Conservation (phyloP, 2,113 vertebrate species). For the Nothobranchius kuhntae region DNA sequence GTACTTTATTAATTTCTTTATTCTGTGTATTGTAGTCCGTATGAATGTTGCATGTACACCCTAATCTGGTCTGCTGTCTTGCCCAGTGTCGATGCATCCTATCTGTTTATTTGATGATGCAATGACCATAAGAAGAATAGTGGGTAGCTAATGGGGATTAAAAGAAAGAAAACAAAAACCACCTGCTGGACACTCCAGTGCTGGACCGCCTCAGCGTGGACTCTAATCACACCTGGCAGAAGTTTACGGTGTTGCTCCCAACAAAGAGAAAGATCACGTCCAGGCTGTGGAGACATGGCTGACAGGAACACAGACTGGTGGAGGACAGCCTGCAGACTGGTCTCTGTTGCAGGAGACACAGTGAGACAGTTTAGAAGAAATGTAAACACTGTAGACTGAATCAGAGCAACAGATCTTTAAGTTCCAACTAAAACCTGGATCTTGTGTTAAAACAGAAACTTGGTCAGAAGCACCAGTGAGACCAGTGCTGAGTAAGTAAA, state of each 20-base stretch:
- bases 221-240: conserved; percentile 65
- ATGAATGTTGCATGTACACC: too few species aligned
- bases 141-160: too few species aligned
- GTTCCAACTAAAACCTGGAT: too few species aligned
- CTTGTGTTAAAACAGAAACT: too few species aligned
- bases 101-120: too few species aligned
- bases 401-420: not conserved
- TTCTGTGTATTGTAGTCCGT: too few species aligned
- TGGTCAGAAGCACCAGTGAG: not conserved
- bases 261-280: conserved; percentile 69
- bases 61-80: too few species aligned
- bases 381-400: not conserved
- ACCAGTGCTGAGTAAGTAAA: not conserved
- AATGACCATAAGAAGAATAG: too few species aligned
- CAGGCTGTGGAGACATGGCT: conserved; percentile 73
- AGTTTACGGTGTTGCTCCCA: conserved; percentile 79
- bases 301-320: conserved; percentile 77
- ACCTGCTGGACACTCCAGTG: conserved; percentile 81
- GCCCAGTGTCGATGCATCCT: too few species aligned
- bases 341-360: conserved; percentile 49
- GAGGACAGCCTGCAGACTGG: conserved; percentile 57
- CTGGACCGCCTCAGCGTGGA: conserved; percentile 61
- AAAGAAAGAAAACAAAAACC: not conserved
- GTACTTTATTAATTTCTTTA: too few species aligned
- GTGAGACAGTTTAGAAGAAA: not conserved